These are phyloP conservation scores for Asteroscopus sphinx DNA, from an alignment of 2,888 invertebrate genomes.

Conservation along the genomic window DNA sequence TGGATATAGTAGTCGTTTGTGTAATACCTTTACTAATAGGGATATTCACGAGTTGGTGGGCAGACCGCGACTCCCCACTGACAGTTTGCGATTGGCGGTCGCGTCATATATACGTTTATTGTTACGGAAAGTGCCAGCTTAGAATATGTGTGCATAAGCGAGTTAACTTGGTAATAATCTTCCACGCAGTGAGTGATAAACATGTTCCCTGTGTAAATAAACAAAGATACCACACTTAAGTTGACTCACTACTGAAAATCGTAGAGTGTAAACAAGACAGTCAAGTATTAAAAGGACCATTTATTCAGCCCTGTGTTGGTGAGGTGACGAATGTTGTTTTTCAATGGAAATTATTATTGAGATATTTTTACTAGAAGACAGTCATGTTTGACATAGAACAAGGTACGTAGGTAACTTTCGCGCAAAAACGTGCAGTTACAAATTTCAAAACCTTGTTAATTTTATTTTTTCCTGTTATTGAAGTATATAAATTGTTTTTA, in stretches of 20 bases:
- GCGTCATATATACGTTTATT: conserved; percentile 73
- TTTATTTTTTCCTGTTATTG: background rate
- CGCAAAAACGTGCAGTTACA: conserved; percentile 1
- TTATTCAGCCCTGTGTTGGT: conserved; percentile 39
- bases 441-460: background rate
- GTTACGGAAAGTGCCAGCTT: conserved; percentile 43
- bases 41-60: conserved; percentile 75
- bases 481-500: too few species aligned
- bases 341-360: conserved; percentile 31
- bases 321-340: conserved; percentile 49
- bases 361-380: conserved; percentile 29
- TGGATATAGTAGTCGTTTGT: conserved; percentile 71
- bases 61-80: conserved; percentile 65
- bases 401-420: conserved; percentile 35
- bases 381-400: conserved; percentile 9
- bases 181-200: conserved; percentile 54
- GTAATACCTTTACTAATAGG: conserved; percentile 78
- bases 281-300: conserved; percentile 19
- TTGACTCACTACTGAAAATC: conserved; percentile 68
- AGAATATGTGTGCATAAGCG: conserved; percentile 36
- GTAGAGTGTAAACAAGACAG: conserved; percentile 46
- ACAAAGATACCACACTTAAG: conserved; percentile 66
- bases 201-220: conserved; percentile 75
- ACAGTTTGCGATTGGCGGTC: conserved; percentile 78
- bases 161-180: conserved; percentile 43